Evolutionary conservation across 2,113 vertebrate species (phyloP).

Genomic region (Sinocyclocheilus grahami): DNA sequence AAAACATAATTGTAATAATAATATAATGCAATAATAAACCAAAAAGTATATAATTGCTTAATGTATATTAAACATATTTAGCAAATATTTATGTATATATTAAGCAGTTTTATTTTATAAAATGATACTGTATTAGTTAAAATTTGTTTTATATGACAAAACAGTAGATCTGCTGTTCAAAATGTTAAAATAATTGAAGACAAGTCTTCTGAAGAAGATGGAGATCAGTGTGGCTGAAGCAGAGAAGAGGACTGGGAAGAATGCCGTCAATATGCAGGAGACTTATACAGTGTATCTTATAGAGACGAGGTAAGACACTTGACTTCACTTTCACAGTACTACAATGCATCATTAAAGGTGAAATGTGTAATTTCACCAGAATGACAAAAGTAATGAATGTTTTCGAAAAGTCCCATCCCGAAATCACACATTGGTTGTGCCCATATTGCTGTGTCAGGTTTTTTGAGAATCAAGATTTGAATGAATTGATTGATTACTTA

Average conservation of each 20-base stretch:
- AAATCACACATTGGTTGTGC: too few species aligned
- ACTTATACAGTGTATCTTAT: conserved; percentile 94
- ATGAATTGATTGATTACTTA: too few species aligned
- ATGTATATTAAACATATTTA: too few species aligned
- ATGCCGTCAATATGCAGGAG: conserved; percentile 92
- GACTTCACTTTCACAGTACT: background rate
- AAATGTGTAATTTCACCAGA: too few species aligned
- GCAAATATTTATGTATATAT: background rate
- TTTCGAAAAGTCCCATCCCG: too few species aligned
- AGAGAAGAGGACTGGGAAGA: conserved; percentile 91
- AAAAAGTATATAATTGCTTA: too few species aligned
- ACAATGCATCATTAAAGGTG: background rate
- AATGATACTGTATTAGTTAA: background rate
- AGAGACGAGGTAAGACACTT: conserved; percentile 83
- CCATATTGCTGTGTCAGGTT: too few species aligned
- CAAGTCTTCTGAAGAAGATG: conserved; percentile 82
- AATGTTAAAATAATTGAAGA: conserved; percentile 33
- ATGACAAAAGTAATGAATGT: too few species aligned
- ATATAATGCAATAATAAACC: too few species aligned
- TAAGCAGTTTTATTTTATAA: background rate
- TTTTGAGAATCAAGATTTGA: too few species aligned
- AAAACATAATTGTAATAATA: too few species aligned
- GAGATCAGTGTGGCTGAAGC: conserved; percentile 94
- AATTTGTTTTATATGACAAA: background rate
- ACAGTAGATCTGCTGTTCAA: too few species aligned